Conservation (phyloP, 2,888 invertebrate species). For the Spicauda simplicius region DNA sequence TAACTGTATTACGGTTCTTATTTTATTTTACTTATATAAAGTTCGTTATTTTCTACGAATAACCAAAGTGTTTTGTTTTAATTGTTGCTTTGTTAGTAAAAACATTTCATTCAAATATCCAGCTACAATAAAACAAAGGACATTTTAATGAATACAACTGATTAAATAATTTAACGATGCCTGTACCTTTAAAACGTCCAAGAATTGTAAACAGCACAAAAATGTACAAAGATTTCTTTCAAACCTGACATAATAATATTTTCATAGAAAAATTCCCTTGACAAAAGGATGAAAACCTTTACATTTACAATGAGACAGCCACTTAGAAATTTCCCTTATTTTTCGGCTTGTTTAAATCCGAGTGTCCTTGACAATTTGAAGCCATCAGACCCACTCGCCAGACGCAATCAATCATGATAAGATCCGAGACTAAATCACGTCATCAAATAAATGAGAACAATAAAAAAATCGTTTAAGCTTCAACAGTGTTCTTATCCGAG, state of each 20-base stretch:
- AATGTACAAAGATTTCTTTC: constrained; percentile 22
- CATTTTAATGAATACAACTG: not conserved
- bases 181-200: not conserved
- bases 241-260: constrained; percentile 22
- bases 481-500: constrained; percentile 30
- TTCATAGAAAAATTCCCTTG: constrained; percentile 26
- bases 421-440: constrained; percentile 37
- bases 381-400: constrained; percentile 33
- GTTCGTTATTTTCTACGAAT: no score
- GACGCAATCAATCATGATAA: constrained; percentile 38
- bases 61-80: no score
- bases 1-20: not conserved
- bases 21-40: no score
- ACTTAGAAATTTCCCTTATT: constrained; percentile 33
- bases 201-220: constrained; percentile 20
- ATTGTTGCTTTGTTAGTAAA: no score
- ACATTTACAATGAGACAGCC: constrained; percentile 36
- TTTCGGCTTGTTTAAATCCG: constrained; percentile 31
- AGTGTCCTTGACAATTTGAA: constrained; percentile 36
- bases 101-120: not conserved
- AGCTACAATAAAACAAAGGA: not conserved
- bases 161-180: not conserved
- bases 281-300: constrained; percentile 36
- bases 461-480: constrained; percentile 37
- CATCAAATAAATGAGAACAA: constrained; percentile 38